Conservation (phyloP, 2,797 vertebrate species). For the Thamnophis elegans region DNA sequence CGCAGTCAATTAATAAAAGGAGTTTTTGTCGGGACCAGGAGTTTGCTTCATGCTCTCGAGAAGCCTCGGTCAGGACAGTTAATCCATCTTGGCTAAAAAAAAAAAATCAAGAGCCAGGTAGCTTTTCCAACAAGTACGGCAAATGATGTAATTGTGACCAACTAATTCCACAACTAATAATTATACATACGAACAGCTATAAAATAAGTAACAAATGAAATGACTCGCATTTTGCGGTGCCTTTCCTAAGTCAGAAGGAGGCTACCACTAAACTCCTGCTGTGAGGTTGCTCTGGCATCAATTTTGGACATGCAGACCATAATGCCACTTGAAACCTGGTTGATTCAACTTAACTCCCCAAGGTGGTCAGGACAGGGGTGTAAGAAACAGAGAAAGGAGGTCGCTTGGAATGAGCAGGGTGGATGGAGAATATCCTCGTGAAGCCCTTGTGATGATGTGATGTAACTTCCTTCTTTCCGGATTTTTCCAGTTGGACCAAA, state of each 20-base stretch:
- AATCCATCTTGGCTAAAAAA: not conserved
- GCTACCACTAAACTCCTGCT: too few relatives aligned
- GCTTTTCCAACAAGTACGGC: not conserved
- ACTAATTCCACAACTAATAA: too few relatives aligned
- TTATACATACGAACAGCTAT: too few relatives aligned
- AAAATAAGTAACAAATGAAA: too few relatives aligned
- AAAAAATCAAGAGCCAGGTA: not conserved
- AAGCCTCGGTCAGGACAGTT: too few relatives aligned
- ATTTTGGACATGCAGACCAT: not conserved
- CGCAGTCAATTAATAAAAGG: too few relatives aligned
- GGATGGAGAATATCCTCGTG: not conserved
- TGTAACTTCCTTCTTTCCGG: too few relatives aligned
- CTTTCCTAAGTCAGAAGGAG: not conserved
- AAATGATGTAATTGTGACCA: not conserved
- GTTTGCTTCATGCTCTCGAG: too few relatives aligned
- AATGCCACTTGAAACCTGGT: not conserved
- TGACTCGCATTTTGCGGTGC: not conserved
- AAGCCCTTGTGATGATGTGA: too few relatives aligned
- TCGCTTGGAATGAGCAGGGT: not conserved
- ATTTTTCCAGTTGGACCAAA: too few relatives aligned
- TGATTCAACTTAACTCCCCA: rapidly evolving
- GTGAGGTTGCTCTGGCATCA: not conserved
- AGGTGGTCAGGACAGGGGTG: not conserved
- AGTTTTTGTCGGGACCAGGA: too few relatives aligned
- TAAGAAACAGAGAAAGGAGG: not conserved